phyloP scores from a whole-genome alignment of 2,113 vertebrate genomes.

The Cygnus buccinator region DNA sequence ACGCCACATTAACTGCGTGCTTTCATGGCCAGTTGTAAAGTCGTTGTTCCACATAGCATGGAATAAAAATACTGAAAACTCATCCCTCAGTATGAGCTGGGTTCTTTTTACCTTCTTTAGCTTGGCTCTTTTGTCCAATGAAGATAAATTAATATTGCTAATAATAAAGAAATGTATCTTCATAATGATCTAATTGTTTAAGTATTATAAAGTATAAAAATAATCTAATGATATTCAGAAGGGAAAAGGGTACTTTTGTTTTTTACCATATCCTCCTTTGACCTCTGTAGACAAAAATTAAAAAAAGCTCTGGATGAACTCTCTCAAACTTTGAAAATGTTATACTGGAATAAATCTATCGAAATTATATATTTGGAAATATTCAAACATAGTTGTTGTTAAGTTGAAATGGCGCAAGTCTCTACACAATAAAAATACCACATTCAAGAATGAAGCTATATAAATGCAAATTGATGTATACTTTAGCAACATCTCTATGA shows the following conservation, averaged over 20 bases:
- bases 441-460: neutral
- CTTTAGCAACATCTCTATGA: conserved; percentile 2
- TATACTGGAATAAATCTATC: neutral
- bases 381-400: neutral
- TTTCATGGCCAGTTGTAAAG: neutral
- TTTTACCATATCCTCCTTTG: neutral
- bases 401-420: neutral
- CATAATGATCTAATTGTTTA: neutral
- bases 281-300: neutral
- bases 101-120: neutral
- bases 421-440: neutral
- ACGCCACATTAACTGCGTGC: neutral
- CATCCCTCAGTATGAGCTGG: neutral
- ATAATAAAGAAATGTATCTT: neutral
- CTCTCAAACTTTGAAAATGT: neutral
- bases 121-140: neutral
- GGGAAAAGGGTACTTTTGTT: neutral
- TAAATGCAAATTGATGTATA: neutral
- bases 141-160: neutral
- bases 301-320: neutral
- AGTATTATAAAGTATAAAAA: neutral
- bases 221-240: neutral
- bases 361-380: neutral
- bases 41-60: neutral
- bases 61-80: neutral